Evolutionary conservation across 2,113 vertebrate species (phyloP).

Genomic region (Azemiops feae): DNA sequence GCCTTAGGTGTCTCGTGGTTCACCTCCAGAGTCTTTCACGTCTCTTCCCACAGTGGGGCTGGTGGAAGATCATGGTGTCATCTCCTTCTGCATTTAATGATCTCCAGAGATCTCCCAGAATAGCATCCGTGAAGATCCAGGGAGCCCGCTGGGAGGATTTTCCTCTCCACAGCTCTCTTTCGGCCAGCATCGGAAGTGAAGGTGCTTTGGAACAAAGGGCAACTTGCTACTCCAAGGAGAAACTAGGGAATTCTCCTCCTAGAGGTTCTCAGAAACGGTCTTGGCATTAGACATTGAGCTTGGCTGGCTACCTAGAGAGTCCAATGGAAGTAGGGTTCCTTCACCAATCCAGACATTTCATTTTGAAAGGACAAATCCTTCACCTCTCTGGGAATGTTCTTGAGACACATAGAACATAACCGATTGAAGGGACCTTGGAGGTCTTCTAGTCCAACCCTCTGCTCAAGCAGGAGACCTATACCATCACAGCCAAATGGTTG

Average conservation of each 20-base stretch:
- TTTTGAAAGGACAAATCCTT: neutral
- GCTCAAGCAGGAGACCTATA: neutral
- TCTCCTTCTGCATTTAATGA: neutral
- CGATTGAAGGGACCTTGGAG: neutral
- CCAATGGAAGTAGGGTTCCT: neutral
- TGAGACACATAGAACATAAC: neutral
- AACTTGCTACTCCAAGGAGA: neutral
- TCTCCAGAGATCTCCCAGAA: neutral
- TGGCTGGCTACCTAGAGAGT: neutral
- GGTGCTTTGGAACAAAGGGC: neutral
- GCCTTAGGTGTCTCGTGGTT: neutral
- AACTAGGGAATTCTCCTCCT: neutral
- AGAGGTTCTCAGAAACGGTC: neutral
- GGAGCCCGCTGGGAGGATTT: neutral
- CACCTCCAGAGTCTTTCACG: neutral
- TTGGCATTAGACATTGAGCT: neutral
- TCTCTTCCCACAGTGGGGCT: neutral
- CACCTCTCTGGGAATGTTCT: neutral
- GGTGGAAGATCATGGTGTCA: neutral
- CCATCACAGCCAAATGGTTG: neutral
- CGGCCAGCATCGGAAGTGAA: neutral
- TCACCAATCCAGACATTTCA: neutral
- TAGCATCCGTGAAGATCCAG: neutral
- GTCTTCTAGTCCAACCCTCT: neutral
- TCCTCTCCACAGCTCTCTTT: neutral